Evolutionary conservation across 2,113 vertebrate species (phyloP).

Genomic region (Podiceps cristatus): DNA sequence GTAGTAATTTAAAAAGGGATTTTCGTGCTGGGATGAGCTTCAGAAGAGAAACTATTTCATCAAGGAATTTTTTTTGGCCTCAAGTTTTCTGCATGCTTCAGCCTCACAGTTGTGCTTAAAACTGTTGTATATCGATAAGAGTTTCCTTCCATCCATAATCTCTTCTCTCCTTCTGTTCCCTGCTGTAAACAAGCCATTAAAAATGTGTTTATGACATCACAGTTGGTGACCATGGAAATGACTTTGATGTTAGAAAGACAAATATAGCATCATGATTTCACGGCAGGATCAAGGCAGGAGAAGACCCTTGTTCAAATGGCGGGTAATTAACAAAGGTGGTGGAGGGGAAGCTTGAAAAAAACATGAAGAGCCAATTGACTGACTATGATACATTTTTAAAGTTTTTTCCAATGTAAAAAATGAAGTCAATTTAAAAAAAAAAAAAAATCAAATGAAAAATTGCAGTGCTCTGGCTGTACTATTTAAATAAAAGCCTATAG

Average conservation of each 20-base stretch:
- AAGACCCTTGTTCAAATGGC: constrained; percentile 42
- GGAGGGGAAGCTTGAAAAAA: constrained; percentile 10
- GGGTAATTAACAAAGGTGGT: constrained; percentile 50
- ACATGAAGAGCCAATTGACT: background rate
- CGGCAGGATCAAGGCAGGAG: constrained; percentile 46
- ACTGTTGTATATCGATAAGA: constrained; percentile 59
- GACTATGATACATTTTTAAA: constrained; percentile 31
- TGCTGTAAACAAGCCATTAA: constrained; percentile 67
- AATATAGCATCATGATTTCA: constrained; percentile 62
- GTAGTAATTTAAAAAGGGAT: background rate
- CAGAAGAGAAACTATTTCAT: constrained; percentile 5
- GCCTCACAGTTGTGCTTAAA: constrained; percentile 34
- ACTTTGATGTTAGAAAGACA: constrained; percentile 72
- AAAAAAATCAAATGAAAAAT: background rate
- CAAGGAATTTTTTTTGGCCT: background rate
- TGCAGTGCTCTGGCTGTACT: background rate
- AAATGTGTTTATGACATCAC: constrained; percentile 74
- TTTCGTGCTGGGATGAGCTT: background rate
- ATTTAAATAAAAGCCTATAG: background rate
- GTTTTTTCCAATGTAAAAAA: background rate
- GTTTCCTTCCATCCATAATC: constrained; percentile 55
- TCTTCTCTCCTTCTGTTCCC: constrained; percentile 61
- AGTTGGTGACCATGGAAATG: constrained; percentile 69
- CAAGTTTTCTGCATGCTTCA: background rate
- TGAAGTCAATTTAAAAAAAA: background rate